These are phyloP conservation scores for Nymphalis polychloros DNA, from an alignment of 2,888 invertebrate species.

Conservation along the genomic window DNA sequence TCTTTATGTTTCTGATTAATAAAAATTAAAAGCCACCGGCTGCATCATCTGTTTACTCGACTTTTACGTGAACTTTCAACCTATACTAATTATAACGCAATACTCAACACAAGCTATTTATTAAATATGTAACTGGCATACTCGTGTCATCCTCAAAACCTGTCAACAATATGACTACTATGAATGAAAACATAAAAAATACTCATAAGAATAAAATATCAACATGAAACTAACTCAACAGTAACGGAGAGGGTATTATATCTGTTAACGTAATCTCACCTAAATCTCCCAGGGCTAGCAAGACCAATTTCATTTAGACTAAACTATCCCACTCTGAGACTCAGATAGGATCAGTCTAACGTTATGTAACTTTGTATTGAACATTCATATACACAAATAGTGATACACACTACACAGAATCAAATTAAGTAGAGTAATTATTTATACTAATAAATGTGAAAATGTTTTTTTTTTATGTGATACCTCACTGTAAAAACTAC, in stretches of 20 bases:
- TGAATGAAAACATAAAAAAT: neutral
- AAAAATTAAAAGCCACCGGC: too few relatives aligned
- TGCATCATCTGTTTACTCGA: too few relatives aligned
- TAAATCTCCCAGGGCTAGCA: neutral
- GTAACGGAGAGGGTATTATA: neutral
- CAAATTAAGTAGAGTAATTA: neutral
- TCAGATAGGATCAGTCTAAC: slow-evolving; percentile 5
- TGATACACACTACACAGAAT: neutral
- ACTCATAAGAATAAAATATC: neutral
- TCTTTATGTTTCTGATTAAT: too few relatives aligned
- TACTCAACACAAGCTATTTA: too few relatives aligned
- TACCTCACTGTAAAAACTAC: too few relatives aligned
- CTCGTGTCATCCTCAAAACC: too few relatives aligned
- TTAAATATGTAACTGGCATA: too few relatives aligned
- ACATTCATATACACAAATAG: neutral
- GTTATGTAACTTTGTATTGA: slow-evolving; percentile 4
- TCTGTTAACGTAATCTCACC: neutral
- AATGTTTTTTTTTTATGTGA: neutral
- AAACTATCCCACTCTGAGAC: slow-evolving; percentile 7
- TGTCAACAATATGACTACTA: too few relatives aligned
- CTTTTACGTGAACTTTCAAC: too few relatives aligned
- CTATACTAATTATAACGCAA: too few relatives aligned
- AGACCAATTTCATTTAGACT: slow-evolving; percentile 10
- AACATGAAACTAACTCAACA: neutral
- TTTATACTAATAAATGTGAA: neutral